Evolutionary conservation across 2,113 vertebrate genomes (phyloP).

Genomic region (Muntiacus muntjak): DNA sequence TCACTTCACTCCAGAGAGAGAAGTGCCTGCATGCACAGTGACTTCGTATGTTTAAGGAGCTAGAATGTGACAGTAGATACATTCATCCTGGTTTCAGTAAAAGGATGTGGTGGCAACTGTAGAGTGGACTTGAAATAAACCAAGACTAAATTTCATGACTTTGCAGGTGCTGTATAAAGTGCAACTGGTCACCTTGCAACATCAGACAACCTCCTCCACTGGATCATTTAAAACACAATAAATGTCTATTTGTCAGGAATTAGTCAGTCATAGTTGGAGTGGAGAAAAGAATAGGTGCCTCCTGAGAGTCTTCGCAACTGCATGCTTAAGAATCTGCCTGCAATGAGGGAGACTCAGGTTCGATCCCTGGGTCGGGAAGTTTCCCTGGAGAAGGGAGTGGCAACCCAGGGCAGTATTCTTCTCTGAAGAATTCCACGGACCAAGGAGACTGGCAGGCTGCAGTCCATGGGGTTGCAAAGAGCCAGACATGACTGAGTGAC

Average conservation of each 20-base stretch:
- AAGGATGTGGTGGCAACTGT: rapidly evolving
- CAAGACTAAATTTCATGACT: background rate
- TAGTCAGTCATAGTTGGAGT: background rate
- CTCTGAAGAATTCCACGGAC: background rate
- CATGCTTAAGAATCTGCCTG: background rate
- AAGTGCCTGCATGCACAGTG: background rate
- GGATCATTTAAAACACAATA: background rate
- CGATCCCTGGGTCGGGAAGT: background rate
- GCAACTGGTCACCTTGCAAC: background rate
- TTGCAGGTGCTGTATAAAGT: background rate
- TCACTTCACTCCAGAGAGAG: background rate
- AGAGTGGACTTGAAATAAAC: background rate
- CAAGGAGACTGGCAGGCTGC: background rate
- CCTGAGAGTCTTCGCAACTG: background rate
- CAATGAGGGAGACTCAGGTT: background rate
- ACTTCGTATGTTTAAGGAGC: background rate
- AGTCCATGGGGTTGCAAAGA: background rate
- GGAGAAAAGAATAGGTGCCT: background rate
- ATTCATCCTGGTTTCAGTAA: background rate
- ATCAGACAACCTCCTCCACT: rapidly evolving
- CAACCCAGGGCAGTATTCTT: background rate
- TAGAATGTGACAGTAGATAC: background rate
- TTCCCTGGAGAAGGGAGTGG: background rate
- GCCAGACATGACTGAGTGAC: background rate
- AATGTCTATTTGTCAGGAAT: background rate